Evolutionary conservation across 2,113 vertebrate species (phyloP), one percentile per base, ranked within the genome.

Genomic region (Phaethornis superciliosus): DNA sequence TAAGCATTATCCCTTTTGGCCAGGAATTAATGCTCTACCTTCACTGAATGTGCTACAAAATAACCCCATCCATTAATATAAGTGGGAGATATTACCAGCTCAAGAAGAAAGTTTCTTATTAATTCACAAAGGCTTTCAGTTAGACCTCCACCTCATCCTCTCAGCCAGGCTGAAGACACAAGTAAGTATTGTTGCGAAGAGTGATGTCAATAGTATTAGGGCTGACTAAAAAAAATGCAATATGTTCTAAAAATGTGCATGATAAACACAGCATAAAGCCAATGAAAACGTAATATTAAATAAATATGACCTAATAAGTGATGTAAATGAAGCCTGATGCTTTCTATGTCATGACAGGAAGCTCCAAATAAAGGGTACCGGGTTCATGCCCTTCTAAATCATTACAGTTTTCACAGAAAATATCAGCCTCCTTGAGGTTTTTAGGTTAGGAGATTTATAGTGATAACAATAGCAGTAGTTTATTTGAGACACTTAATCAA

Each of bases 401-500:
- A 64, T 70, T 88, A 59, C 27, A 68, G 23, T 90, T 96, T 95
- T 80, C 82, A 88, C 47, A 74, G 69, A 94, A 94, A 89, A 49
- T 74, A 71, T 44, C 89, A 94, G 27, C 30, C 55, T 92, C 30
- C 67, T 71, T 79, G 44, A 92, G 85, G 35, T 76, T 89, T 33
- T 63, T 85, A 63, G 42, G 67, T 82, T 90, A 71, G 62, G 89
- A 93, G 80, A 86, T 84, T 90, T 91, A 91, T 81, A 86, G 54
- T 94, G 80, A 96, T 80, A 96, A 97, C 89, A 95, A 93, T 82
- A 94, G 56, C 74, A 77, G 91, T 92, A 95, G 89, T 96, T 95
- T 93, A 88, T 95, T 94, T 90, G 87, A 94, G 85, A 80, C 95
- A 91, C 85, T 97, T 96, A 95, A 96, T 97, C 95, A 95, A 94